Evolutionary conservation across 2,888 invertebrate species (phyloP), one percentile per base, ranked within the genome.

Genomic region (Latrodectus hesperus): DNA sequence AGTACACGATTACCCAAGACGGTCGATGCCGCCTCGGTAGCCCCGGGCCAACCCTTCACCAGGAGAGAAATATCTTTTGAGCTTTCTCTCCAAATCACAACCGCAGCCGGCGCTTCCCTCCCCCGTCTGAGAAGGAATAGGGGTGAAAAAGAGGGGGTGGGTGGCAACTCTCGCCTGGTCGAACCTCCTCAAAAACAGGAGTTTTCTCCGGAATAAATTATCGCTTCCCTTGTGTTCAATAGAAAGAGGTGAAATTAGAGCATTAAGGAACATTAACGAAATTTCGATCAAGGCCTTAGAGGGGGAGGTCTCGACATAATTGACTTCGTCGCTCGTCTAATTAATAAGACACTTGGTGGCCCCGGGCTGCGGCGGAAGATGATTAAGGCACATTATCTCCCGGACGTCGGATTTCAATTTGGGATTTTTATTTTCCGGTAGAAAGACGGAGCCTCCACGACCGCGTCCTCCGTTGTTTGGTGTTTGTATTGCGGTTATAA

Each of bases 261-360:
- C 84, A 84, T 84, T 84, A 84, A 84, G 84, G 84, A 84, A 84
- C 84, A 84, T 84, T 84, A 84, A 84, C 84, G 84, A 78, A 79
- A 84, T 84, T 84, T 84, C 84, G 84, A 84, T 84, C 78, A 84
- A 84, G 74, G 64, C 73, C 80, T 38, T 12, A 4, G 67, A 4
- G 17, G 67, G 26, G 72, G 51, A 9, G n/a, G 17, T 68, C 64
- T 17, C 26, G 67, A 55, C 65, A 84, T 84, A 84, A 84, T 84
- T 84, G 84, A 78, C 67, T 84, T 77, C 22, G 76, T 68, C 84
- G 78, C 77, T 84, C 78, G 78, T 84, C 84, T 84, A 84, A 84
- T 84, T 84, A 84, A 84, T 84, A 84, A 84, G 84, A 78, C 84
- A 78, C 84, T 84, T 84, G 73, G 55, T 78, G 49, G 84, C 84